Evolutionary conservation across 2,888 invertebrate genomes (phyloP).

Genomic region (Habroteleia sp.): DNA sequence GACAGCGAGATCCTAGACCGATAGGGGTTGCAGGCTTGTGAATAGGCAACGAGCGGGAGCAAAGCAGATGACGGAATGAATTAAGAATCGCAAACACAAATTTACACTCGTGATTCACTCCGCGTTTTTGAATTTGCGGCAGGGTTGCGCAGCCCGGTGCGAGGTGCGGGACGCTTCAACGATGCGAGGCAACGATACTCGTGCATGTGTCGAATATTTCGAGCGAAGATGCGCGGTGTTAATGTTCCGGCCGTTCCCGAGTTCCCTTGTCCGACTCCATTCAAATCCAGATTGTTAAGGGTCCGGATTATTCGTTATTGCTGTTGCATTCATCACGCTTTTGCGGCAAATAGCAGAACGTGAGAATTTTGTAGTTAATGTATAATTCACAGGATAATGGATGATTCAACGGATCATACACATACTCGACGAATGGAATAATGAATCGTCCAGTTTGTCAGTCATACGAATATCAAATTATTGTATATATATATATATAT

Average conservation of each 20-base stretch:
- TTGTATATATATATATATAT: no score
- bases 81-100: conserved; percentile 52
- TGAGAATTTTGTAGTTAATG: conserved; percentile 17
- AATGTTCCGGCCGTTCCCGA: no score
- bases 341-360: conserved; percentile 28
- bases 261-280: no score
- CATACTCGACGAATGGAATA: conserved; percentile 14
- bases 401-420: conserved; percentile 21
- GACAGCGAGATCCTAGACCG: conserved; percentile 20
- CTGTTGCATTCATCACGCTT: conserved; percentile 22
- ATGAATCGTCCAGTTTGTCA: conserved; percentile 36
- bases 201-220: conserved; percentile 5
- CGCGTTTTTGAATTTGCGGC: conserved; percentile 26
- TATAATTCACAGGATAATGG: conserved; percentile 35
- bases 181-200: conserved; percentile 4
- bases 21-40: conserved; percentile 25
- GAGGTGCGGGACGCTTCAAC: conserved; percentile 1
- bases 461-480: conserved; percentile 25
- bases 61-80: conserved; percentile 56
- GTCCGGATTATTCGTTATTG: conserved; percentile 20
- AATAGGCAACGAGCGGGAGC: conserved; percentile 21
- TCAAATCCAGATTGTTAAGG: conserved; percentile 2
- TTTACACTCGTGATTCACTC: conserved; percentile 36
- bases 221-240: no score
- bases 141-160: not conserved